These are phyloP conservation scores for Oryctes rhinoceros DNA, from an alignment of 1,140 invertebrate genomes.

Conservation along the genomic window DNA sequence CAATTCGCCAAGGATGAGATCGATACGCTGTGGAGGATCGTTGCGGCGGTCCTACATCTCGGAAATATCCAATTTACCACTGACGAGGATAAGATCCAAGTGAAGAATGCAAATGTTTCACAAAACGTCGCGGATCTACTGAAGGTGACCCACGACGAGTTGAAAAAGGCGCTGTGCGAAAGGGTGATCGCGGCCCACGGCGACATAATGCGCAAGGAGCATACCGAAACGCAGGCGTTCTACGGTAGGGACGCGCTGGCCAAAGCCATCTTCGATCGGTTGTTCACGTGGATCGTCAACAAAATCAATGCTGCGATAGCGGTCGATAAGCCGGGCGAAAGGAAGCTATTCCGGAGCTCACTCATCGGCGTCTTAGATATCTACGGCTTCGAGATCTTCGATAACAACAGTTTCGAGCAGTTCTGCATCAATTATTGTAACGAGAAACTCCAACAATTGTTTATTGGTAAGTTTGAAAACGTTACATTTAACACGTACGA, in stretches of 20 bases:
- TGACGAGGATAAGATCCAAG: slow-evolving; percentile 72
- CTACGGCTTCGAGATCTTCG: slow-evolving; percentile 98
- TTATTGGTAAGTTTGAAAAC: slow-evolving; percentile 75
- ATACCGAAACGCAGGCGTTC: slow-evolving; percentile 83
- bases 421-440: slow-evolving; percentile 97
- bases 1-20: slow-evolving; percentile 81
- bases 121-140: slow-evolving; percentile 75
- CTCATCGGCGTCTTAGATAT: slow-evolving; percentile 96
- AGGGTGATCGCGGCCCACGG: slow-evolving; percentile 92
- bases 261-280: slow-evolving; percentile 91
- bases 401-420: slow-evolving; percentile 94
- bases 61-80: slow-evolving; percentile 78
- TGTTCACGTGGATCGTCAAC: slow-evolving; percentile 93
- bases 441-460: slow-evolving; percentile 95
- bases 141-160: slow-evolving; percentile 75
- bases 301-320: slow-evolving; percentile 88
- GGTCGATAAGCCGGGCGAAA: slow-evolving; percentile 63
- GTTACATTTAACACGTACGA: neutral
- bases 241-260: slow-evolving; percentile 94
- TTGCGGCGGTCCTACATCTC: slow-evolving; percentile 90
- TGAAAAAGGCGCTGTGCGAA: slow-evolving; percentile 80
- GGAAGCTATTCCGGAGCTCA: slow-evolving; percentile 75
- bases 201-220: slow-evolving; percentile 92
- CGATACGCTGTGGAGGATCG: slow-evolving; percentile 89
- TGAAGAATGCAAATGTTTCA: slow-evolving; percentile 68